phyloP scores from a whole-genome alignment of 2,888 invertebrate species.

The Alitta virens region DNA sequence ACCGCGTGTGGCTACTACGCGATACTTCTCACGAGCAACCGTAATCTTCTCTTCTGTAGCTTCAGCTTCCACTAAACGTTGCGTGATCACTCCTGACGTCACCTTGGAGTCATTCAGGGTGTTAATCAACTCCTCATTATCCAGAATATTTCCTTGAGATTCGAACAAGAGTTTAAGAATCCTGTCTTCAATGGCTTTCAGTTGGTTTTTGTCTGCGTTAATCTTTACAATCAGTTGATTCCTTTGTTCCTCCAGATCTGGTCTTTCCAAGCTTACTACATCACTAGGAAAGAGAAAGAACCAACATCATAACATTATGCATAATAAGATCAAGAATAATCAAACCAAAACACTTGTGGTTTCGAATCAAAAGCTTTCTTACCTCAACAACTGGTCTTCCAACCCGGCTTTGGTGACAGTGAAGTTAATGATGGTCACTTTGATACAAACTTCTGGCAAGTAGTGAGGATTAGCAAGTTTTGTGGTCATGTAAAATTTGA shows the following conservation, averaged over 20 bases:
- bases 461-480: conserved; percentile 59
- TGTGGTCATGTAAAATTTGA: conserved; percentile 58
- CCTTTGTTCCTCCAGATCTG: conserved; percentile 58
- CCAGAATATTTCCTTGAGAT: conserved; percentile 58
- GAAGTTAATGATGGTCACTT: conserved; percentile 59
- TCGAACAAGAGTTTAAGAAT: conserved; percentile 58
- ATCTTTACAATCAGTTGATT: conserved; percentile 57
- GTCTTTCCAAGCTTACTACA: conserved; percentile 56
- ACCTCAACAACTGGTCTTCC: conserved; percentile 57
- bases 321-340: not conserved
- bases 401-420: conserved; percentile 56
- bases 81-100: conserved; percentile 55
- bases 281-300: conserved; percentile 40
- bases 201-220: conserved; percentile 57
- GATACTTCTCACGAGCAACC: conserved; percentile 55
- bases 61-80: conserved; percentile 55
- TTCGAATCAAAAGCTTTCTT: conserved; percentile 1
- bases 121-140: conserved; percentile 58
- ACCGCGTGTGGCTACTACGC: conserved; percentile 56
- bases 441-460: conserved; percentile 57
- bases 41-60: conserved; percentile 56
- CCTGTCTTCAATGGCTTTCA: conserved; percentile 57
- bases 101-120: conserved; percentile 59
- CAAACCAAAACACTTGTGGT: not conserved
- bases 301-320: conserved; percentile 1